Evolutionary conservation across 2,888 invertebrate genomes (phyloP), one percentile per base, ranked within the genome.

Genomic region (Agrenia bidenticulata): DNA sequence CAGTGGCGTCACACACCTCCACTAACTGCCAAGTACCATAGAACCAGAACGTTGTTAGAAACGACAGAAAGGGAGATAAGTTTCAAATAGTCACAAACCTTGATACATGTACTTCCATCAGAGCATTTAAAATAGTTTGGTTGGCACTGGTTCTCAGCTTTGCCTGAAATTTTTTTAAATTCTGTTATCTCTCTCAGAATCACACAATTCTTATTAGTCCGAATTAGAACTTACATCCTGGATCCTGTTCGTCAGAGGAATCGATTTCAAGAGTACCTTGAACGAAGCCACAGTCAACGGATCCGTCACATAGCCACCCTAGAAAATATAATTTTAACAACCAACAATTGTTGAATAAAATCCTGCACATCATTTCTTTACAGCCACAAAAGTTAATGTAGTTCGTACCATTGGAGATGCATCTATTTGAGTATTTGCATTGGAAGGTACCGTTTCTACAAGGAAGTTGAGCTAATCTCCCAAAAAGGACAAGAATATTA

Each of bases 281-380:
- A 64, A 82, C 79, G 24, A 82, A 81, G n/a, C 88, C 88, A 80
- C 90, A 90, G 81, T 90, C 90, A 45, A 82, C 81, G 79, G 89
- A 88, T 58, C 87, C 88, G 81, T 91, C 90, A 81, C 90, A 91
- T 73, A 87, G 83, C 89, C 89, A 89, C 21, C 71, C 71, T 61
- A 32, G 21, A 45, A 62, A 26, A 32, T 15, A n/a, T n/a, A n/a
- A n/a, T n/a, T n/a, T n/a, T n/a, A n/a, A n/a, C n/a, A n/a, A n/a
- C n/a, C n/a, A n/a, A 39, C 15, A 39, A 39, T 39, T 39, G 15
- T 39, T n/a, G n/a, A n/a, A n/a, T n/a, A n/a, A n/a, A n/a, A n/a
- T n/a, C n/a, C n/a, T n/a, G n/a, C n/a, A n/a, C n/a, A n/a, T n/a
- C n/a, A n/a, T n/a, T n/a, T n/a, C n/a, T n/a, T n/a, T n/a, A n/a